phyloP scores from a whole-genome alignment of 2,888 invertebrate genomes.

The Steinernema carpocapsae region DNA sequence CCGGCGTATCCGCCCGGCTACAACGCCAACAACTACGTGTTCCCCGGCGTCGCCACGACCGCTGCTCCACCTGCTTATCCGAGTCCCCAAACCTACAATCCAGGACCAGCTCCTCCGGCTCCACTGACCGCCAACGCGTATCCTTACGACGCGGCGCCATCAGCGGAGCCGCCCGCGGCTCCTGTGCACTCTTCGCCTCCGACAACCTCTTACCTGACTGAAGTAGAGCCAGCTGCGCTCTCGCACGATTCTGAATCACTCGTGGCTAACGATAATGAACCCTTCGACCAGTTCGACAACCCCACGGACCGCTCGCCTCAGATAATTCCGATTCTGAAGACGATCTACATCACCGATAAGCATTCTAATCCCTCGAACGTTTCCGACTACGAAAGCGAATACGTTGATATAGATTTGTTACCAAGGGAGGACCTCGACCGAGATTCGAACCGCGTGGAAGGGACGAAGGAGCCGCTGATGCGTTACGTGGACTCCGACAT shows the following conservation, averaged over 20 bases:
- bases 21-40: conserved; percentile 6
- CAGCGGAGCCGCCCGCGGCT: neutral
- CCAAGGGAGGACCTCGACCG: conserved; percentile 3
- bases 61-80: neutral
- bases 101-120: neutral
- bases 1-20: neutral
- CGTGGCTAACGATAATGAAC: conserved; percentile 5
- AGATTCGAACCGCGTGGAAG: neutral
- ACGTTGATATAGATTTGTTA: neutral
- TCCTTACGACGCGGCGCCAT: neutral
- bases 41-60: neutral
- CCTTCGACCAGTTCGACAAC: conserved; percentile 32
- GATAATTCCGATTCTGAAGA: conserved; percentile 26
- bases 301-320: conserved; percentile 27
- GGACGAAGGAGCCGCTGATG: neutral
- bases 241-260: neutral
- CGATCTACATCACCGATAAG: neutral
- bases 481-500: conserved; percentile 22
- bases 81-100: neutral
- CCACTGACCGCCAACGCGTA: neutral
- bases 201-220: neutral
- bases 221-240: conserved; percentile 17
- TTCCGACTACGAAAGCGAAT: conserved; percentile 18
- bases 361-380: neutral
- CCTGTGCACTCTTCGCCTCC: neutral